Evolutionary conservation across 2,888 invertebrate genomes (phyloP).

Genomic region (Junonia oenone): DNA sequence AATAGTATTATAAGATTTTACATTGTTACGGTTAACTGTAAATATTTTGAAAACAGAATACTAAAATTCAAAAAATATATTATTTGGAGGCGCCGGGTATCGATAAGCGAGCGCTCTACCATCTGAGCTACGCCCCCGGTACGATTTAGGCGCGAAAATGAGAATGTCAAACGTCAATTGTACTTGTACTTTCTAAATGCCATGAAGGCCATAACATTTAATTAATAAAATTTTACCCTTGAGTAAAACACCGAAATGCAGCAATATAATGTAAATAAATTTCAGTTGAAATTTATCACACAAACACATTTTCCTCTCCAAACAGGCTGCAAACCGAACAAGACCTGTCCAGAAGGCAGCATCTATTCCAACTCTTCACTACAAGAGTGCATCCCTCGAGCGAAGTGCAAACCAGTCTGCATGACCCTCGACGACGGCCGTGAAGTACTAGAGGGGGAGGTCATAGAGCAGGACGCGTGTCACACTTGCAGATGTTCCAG

Average conservation of each 20-base stretch:
- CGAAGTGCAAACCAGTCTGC: slow-evolving; percentile 85
- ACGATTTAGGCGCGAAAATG: not conserved
- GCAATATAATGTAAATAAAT: too few relatives aligned
- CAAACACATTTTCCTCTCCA: too few relatives aligned
- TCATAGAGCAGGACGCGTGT: slow-evolving; percentile 86
- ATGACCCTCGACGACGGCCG: slow-evolving; percentile 81
- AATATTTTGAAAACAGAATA: too few relatives aligned
- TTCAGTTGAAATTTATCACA: too few relatives aligned
- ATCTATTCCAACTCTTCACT: slow-evolving; percentile 85
- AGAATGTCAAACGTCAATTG: not conserved
- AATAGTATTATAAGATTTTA: too few relatives aligned
- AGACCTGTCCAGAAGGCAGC: slow-evolving; percentile 84
- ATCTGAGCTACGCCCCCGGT: slow-evolving; percentile 76
- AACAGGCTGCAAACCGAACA: slow-evolving; percentile 85
- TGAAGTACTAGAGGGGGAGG: slow-evolving; percentile 87
- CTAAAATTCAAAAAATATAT: too few relatives aligned
- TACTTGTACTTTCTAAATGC: not conserved
- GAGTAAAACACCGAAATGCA: too few relatives aligned
- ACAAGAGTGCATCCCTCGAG: slow-evolving; percentile 86
- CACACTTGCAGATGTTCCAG: slow-evolving; percentile 89
- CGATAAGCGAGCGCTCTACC: slow-evolving; percentile 80
- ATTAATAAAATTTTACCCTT: too few relatives aligned
- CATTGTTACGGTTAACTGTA: too few relatives aligned
- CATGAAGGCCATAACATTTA: too few relatives aligned
- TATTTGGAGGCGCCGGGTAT: slow-evolving; percentile 76